Evolutionary conservation across 2,888 invertebrate genomes (phyloP).

Genomic region (Elegia similella): DNA sequence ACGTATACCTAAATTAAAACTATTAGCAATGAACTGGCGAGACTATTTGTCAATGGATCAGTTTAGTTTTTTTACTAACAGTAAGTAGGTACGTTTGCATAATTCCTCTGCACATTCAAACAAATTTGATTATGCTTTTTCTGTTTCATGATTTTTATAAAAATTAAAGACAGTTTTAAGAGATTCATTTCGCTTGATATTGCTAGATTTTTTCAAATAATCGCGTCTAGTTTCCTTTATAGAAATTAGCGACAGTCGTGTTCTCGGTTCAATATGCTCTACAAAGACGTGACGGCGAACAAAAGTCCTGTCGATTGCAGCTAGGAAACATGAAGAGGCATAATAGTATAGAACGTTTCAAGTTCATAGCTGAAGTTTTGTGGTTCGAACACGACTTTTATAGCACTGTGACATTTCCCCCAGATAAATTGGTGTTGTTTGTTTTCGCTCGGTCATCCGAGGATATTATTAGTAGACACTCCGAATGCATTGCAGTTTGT

Average conservation of each 20-base stretch:
- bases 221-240: constrained; percentile 25
- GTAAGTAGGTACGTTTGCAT: constrained; percentile 2
- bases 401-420: constrained; percentile 32
- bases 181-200: not conserved
- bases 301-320: constrained; percentile 23
- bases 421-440: constrained; percentile 22
- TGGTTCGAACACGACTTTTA: constrained; percentile 28
- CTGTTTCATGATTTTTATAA: constrained; percentile 4
- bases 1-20: not conserved
- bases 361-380: constrained; percentile 32
- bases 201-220: not conserved
- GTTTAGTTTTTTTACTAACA: constrained; percentile 2
- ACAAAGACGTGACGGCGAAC: constrained; percentile 26
- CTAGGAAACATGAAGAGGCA: constrained; percentile 38
- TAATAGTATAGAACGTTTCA: constrained; percentile 30
- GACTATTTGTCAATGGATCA: constrained; percentile 1
- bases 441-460: constrained; percentile 33
- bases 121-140: not conserved
- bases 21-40: not conserved
- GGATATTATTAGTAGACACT: constrained; percentile 41
- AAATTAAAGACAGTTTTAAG: not conserved
- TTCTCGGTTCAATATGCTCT: constrained; percentile 26
- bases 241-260: constrained; percentile 34
- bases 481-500: constrained; percentile 49
- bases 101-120: not conserved